Evolutionary conservation across 2,113 vertebrate species (phyloP), one percentile per base, ranked within the genome.

Genomic region (Antechinus stuartii): DNA sequence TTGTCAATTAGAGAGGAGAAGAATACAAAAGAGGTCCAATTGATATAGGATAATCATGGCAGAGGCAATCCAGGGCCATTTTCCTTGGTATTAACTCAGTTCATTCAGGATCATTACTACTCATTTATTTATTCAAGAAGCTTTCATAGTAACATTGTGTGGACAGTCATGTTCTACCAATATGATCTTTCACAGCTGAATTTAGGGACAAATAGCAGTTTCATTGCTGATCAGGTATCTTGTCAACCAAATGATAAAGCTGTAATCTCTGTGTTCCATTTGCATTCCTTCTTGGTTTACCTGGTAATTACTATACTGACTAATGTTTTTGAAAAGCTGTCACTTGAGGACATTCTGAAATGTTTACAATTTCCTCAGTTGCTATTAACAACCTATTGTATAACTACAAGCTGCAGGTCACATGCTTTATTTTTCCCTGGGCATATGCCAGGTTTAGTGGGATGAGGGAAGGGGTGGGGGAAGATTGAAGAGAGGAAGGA

Each of bases 71-170:
- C n/a, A 84, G 68, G n/a, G 55, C 7, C 1, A 1, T 55, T 52
- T n/a, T 26, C 11, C 92, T 92, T 54, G 23, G 53, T 61, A 84
- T 11, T 9, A 12, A 30, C 0, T 0, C 14, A n/a, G 76, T 92
- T 84, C 50, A 26, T 50, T 27, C 50, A 89, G 68, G n/a, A 90
- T 96, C 47, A n/a, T 76, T 94, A 42, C 46, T 46, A 76, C 16
- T 84, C 68, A 84, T 84, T 84, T 14, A 46, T 46, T 91, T 46
- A 54, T 55, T 42, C 54, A 91, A 53, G n/a, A 25, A n/a, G 5
- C 22, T 84, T 84, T 93, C 89, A 90, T 50, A 12, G 84, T 52
- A 25, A 35, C 53, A 91, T 16, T 5, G 0, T 19, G 19, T 0
- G 27, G n/a, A 84, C 6, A 76, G 9, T 30, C 1, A 10, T 94